A percentile compares a stretch with the other conserved stretches of the same genome.
Evolutionary conservation across 2,888 invertebrate genomes (phyloP).

Genomic region (Drosophila ezoana): DNA sequence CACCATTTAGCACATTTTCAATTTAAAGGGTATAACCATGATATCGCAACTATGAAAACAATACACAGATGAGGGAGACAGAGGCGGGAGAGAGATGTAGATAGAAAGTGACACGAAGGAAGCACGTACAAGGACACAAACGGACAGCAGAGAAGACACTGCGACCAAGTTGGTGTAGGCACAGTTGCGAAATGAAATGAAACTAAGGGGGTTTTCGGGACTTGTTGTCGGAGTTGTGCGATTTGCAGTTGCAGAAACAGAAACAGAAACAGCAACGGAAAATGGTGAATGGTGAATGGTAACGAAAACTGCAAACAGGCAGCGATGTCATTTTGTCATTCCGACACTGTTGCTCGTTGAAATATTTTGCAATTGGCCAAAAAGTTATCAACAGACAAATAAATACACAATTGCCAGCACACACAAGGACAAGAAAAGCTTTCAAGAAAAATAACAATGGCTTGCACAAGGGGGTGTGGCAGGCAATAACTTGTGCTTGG

Average conservation of each 20-base stretch:
- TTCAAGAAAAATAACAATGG: background rate
- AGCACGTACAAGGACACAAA: conserved; percentile 28
- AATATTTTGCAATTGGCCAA: conserved; percentile 60
- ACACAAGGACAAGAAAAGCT: conserved; percentile 3
- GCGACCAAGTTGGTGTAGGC: conserved; percentile 16
- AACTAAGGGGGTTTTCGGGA: conserved; percentile 10
- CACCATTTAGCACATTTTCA: background rate
- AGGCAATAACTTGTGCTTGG: conserved; percentile 18
- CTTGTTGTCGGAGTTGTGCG: conserved; percentile 31
- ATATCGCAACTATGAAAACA: conserved; percentile 38
- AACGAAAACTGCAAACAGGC: conserved; percentile 56
- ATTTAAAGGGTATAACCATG: conserved; percentile 16
- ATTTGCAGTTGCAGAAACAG: conserved; percentile 2
- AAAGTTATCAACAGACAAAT: conserved; percentile 56
- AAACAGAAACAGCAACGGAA: conserved; percentile 6
- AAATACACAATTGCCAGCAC: conserved; percentile 38
- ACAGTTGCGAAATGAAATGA: conserved; percentile 11
- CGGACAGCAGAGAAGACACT: conserved; percentile 9
- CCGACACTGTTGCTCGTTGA: conserved; percentile 31
- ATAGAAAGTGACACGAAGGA: conserved; percentile 26
- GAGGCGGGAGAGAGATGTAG: background rate
- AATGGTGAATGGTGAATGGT: conserved; percentile 27
- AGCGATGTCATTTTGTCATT: conserved; percentile 25
- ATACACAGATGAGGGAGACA: conserved; percentile 7
- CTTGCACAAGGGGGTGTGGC: background rate